Percentiles rank a stretch among this genome's conserved stretches.
Evolutionary conservation across 2,888 invertebrate genomes (phyloP).

Genomic region (Erebia ligea): DNA sequence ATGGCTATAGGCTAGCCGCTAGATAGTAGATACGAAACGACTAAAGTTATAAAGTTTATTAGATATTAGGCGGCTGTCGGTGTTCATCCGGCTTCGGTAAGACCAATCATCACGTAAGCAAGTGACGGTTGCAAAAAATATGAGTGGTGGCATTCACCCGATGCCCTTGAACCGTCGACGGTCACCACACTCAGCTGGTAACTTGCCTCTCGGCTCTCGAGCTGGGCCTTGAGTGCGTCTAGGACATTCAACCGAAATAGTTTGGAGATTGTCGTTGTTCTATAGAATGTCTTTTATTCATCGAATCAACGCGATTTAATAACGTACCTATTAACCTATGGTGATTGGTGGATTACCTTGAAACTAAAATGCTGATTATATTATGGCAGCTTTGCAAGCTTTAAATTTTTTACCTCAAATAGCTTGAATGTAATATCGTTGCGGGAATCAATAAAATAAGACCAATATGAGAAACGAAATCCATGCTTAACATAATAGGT

Average conservation of each 20-base stretch:
- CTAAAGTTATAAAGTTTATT: conserved; percentile 44
- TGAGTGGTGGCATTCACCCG: conserved; percentile 78
- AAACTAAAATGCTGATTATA: not conserved
- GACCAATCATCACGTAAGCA: conserved; percentile 67
- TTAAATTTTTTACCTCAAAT: not conserved
- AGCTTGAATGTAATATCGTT: not conserved
- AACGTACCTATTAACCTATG: not conserved
- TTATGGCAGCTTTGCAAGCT: not conserved
- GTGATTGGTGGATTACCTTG: not conserved
- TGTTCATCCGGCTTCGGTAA: conserved; percentile 70
- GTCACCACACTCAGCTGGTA: conserved; percentile 75
- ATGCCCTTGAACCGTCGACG: conserved; percentile 75
- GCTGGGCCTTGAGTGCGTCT: conserved; percentile 71
- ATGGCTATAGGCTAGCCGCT: no score
- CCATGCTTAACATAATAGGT: no score
- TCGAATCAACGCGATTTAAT: conserved; percentile 1
- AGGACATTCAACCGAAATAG: conserved; percentile 74
- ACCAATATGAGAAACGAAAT: no score
- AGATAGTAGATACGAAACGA: conserved; percentile 11
- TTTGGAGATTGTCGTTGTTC: conserved; percentile 38
- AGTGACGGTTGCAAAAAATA: conserved; percentile 64
- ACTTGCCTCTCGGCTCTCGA: conserved; percentile 42
- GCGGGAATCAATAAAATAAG: no score
- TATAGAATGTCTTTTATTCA: conserved; percentile 9
- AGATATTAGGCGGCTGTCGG: conserved; percentile 55